These are phyloP conservation scores for Eupelmus urozonus DNA, from an alignment of 2,888 invertebrate genomes.

Conservation along the genomic window DNA sequence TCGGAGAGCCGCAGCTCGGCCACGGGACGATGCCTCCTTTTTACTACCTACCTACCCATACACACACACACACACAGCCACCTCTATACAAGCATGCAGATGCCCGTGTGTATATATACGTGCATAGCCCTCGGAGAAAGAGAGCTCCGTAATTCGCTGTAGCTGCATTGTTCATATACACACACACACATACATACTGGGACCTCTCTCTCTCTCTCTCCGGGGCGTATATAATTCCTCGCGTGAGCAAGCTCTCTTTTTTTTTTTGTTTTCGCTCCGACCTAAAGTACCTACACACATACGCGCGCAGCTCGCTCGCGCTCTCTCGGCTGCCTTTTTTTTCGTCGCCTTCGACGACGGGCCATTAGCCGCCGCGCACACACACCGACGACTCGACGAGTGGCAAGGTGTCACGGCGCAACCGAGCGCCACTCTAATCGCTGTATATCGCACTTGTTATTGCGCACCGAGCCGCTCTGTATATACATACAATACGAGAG, in stretches of 20 bases:
- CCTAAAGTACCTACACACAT: too few relatives aligned
- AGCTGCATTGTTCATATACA: too few relatives aligned
- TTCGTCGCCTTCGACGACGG: slow-evolving; percentile 30
- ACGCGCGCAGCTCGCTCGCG: not conserved
- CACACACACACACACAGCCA: slow-evolving; percentile 29
- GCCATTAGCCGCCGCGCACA: slow-evolving; percentile 28
- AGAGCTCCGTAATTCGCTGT: not conserved
- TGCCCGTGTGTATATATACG: not conserved
- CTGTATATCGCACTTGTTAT: slow-evolving; percentile 46
- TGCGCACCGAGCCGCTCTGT: slow-evolving; percentile 10
- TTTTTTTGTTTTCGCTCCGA: too few relatives aligned
- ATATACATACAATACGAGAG: not conserved
- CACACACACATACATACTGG: too few relatives aligned
- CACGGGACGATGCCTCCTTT: slow-evolving; percentile 50
- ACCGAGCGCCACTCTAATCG: slow-evolving; percentile 27
- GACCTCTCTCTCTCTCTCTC: too few relatives aligned
- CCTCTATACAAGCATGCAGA: slow-evolving; percentile 21
- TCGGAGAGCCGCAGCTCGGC: too few relatives aligned
- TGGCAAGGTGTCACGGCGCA: slow-evolving; percentile 37
- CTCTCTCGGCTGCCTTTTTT: slow-evolving; percentile 27
- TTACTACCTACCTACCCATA: too few relatives aligned
- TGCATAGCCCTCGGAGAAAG: not conserved
- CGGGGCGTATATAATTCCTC: too few relatives aligned
- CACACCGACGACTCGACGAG: too few relatives aligned
- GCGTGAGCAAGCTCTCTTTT: too few relatives aligned